A percentile compares a stretch with the other conserved stretches of the same genome.
Evolutionary conservation across 1,140 invertebrate genomes (phyloP).

Genomic region (Drosophila willistoni): DNA sequence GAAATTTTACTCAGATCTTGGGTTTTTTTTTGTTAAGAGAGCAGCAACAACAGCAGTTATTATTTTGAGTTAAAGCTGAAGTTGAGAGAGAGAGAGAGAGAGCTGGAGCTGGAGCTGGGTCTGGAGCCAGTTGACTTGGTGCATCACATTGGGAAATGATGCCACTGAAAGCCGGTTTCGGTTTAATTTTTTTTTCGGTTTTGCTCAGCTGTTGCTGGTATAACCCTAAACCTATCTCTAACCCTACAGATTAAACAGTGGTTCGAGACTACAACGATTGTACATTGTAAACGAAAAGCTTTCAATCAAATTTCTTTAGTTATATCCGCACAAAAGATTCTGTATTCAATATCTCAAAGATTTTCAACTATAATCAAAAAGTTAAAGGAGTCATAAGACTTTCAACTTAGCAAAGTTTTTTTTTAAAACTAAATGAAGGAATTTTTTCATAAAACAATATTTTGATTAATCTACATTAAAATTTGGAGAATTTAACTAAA

Average conservation of each 20-base stretch:
- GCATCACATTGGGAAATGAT: constrained; percentile 67
- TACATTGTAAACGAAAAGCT: background rate
- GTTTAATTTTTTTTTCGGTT: constrained; percentile 36
- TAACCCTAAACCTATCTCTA: background rate
- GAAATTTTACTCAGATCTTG: constrained; percentile 15
- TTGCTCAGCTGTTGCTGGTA: constrained; percentile 37
- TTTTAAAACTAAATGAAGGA: no score
- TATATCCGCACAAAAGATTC: no score
- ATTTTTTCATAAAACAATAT: no score
- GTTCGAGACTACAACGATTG: background rate
- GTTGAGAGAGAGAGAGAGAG: background rate
- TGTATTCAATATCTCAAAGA: no score
- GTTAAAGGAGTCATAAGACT: no score
- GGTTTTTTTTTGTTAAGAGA: constrained; percentile 20
- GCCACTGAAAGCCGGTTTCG: constrained; percentile 69
- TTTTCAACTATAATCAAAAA: no score
- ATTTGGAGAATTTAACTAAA: no score
- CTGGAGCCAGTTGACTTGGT: constrained; percentile 24
- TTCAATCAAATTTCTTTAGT: no score
- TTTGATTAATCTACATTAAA: no score
- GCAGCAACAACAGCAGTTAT: constrained; percentile 1
- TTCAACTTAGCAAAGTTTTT: no score
- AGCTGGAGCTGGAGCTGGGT: background rate
- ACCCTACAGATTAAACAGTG: background rate
- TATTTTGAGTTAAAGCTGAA: background rate